Conservation (phyloP, 2,888 invertebrate species). For the Cantharis rustica region DNA sequence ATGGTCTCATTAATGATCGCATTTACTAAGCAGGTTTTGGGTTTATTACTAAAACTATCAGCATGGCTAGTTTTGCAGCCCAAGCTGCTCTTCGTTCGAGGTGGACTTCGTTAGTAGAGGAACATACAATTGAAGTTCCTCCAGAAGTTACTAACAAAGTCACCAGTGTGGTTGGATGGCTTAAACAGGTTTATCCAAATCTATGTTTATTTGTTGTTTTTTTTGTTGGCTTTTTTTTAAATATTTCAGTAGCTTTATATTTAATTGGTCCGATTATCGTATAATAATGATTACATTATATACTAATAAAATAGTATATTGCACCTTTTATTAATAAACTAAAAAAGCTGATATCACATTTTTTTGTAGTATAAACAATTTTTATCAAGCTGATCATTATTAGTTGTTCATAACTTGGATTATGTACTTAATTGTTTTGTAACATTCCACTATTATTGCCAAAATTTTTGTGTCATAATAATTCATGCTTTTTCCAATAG, state of each 20-base stretch:
- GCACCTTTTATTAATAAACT: not conserved
- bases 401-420: not conserved
- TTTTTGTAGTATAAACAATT: not conserved
- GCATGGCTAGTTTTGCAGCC: conserved; percentile 72
- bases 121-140: conserved; percentile 68
- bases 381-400: not conserved
- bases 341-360: not conserved
- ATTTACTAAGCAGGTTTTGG: conserved; percentile 11
- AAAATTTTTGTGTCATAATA: not conserved
- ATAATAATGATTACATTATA: not conserved
- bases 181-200: conserved; percentile 68
- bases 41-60: conserved; percentile 11
- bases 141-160: conserved; percentile 72
- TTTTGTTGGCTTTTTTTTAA: not conserved
- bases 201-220: not conserved
- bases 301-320: not conserved
- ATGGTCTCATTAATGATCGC: not conserved
- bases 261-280: not conserved
- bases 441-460: not conserved
- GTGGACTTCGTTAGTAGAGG: conserved; percentile 76
- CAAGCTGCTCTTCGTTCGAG: conserved; percentile 73
- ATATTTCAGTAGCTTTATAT: not conserved
- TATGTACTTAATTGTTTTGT: not conserved
- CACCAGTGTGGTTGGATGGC: conserved; percentile 80
- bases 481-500: not conserved